Conservation (phyloP, 2,113 vertebrate species). For the Brevimyrus niger region DNA sequence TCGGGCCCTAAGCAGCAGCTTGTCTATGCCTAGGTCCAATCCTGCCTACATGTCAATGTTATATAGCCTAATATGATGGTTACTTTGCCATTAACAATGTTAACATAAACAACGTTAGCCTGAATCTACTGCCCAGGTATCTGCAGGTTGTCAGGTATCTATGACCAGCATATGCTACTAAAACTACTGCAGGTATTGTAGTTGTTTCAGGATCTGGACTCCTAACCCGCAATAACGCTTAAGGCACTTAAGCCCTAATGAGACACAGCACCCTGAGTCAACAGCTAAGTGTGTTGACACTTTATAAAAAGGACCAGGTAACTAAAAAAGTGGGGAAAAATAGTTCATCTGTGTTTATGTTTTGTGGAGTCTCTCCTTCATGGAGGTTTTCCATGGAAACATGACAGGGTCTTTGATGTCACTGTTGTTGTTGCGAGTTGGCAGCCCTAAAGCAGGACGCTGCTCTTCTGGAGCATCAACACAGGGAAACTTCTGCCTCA, state of each 20-base stretch:
- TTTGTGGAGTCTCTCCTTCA: not conserved
- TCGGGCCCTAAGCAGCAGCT: not conserved
- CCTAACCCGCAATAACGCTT: not conserved
- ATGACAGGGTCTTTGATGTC: not conserved
- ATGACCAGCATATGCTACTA: not conserved
- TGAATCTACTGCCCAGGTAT: not conserved
- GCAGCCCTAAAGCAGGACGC: not conserved
- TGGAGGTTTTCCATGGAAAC: not conserved
- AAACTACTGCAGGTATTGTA: not conserved
- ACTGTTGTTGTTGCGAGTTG: not conserved
- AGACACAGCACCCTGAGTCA: not conserved
- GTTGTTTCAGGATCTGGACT: not conserved
- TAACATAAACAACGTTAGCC: not conserved
- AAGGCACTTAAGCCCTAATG: not conserved
- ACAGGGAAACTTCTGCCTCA: not conserved
- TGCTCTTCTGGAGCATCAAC: not conserved
- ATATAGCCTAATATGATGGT: not conserved
- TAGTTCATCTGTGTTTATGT: not conserved
- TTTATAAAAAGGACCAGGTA: not conserved
- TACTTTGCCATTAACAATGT: not conserved
- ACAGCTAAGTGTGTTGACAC: not conserved
- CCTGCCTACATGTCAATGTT: not conserved
- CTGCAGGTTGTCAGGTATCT: not conserved
- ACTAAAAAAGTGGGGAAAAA: not conserved
- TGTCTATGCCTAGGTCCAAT: not conserved